phyloP scores from a whole-genome alignment of 1,140 invertebrate genomes.

The Drosophila azteca region DNA sequence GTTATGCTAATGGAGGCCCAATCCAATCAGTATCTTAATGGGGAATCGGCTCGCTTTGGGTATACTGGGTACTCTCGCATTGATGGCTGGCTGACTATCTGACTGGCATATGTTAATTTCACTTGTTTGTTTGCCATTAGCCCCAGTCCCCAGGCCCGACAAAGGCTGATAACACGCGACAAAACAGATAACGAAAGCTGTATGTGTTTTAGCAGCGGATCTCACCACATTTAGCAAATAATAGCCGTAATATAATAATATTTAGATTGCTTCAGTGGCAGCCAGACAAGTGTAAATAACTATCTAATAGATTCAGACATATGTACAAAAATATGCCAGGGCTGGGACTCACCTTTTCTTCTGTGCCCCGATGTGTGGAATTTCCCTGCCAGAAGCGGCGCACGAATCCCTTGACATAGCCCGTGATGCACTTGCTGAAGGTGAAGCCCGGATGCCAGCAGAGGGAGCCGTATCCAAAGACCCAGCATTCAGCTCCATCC shows the following conservation, averaged over 20 bases:
- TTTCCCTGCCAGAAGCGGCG: slow-evolving; percentile 95
- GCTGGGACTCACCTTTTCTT: slow-evolving; percentile 87
- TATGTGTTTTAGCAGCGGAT: background rate
- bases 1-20: slow-evolving; percentile 47
- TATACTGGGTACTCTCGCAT: too few relatives aligned
- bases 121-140: slow-evolving; percentile 44
- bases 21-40: slow-evolving; percentile 55
- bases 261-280: slow-evolving; percentile 14
- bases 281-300: background rate
- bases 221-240: slow-evolving; percentile 40
- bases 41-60: slow-evolving; percentile 5
- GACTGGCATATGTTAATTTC: slow-evolving; percentile 38
- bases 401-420: slow-evolving; percentile 88
- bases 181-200: slow-evolving; percentile 59
- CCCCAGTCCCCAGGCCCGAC: slow-evolving; percentile 3
- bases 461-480: slow-evolving; percentile 94
- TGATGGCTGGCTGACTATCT: background rate
- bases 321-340: too few relatives aligned
- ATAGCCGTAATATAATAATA: slow-evolving; percentile 32
- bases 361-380: slow-evolving; percentile 90
- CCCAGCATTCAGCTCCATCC: slow-evolving; percentile 85
- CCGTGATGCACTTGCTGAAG: slow-evolving; percentile 88
- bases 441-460: slow-evolving; percentile 95
- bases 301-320: too few relatives aligned
- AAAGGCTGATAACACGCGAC: slow-evolving; percentile 48